These are phyloP conservation scores for Sinosuthora webbiana DNA, from an alignment of 2,113 vertebrate genomes.

Conservation along the genomic window DNA sequence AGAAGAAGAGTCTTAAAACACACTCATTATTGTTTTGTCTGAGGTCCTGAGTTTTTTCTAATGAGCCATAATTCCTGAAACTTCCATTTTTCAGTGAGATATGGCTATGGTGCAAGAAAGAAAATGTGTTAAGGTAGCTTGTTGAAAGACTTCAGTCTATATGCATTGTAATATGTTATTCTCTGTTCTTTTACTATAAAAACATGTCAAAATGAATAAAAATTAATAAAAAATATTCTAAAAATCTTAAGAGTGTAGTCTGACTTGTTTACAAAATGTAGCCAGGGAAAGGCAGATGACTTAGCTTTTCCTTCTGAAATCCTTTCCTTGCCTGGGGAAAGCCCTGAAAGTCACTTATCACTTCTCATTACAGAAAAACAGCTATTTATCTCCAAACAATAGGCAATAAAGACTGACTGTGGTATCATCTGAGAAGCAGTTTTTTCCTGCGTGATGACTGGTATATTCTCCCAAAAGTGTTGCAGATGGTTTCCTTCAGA, in stretches of 20 bases:
- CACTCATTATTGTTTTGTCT: not conserved
- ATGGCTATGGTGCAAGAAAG: not conserved
- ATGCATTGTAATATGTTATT: not conserved
- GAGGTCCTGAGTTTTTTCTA: not conserved
- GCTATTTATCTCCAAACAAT: not conserved
- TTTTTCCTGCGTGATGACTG: not conserved
- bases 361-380: not conserved
- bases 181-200: conserved; percentile 64
- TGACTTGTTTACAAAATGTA: not conserved
- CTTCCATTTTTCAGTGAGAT: not conserved
- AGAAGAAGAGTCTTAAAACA: not conserved
- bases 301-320: not conserved
- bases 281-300: not conserved
- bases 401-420: not conserved
- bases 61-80: not conserved
- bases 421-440: not conserved
- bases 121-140: not conserved
- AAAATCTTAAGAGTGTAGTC: not conserved
- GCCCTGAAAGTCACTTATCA: not conserved
- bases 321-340: not conserved
- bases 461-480: not conserved
- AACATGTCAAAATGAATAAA: conserved; percentile 41
- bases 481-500: not conserved
- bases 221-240: not conserved
- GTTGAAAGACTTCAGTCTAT: not conserved